Evolutionary conservation across 2,888 invertebrate species (phyloP).

Genomic region (Leucophenga montana): DNA sequence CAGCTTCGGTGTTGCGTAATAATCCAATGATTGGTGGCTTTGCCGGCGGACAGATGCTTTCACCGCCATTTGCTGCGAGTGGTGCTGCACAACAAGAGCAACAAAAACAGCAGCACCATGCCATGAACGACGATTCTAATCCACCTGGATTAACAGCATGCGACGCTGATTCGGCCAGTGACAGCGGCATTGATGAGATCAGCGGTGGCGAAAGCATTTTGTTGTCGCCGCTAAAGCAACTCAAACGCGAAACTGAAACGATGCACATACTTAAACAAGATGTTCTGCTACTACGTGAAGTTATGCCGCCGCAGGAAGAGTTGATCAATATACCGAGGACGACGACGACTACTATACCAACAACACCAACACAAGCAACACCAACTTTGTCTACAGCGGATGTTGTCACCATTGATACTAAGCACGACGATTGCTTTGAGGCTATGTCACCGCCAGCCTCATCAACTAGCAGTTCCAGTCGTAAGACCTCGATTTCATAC

Average conservation of each 20-base stretch:
- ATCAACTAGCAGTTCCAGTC: constrained; percentile 39
- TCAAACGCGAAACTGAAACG: constrained; percentile 22
- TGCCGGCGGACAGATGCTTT: constrained; percentile 57
- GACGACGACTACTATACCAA: constrained; percentile 29
- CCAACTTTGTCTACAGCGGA: constrained; percentile 21
- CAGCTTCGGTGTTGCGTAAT: constrained; percentile 60
- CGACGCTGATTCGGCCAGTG: constrained; percentile 66
- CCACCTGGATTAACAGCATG: constrained; percentile 63
- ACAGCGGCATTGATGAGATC: constrained; percentile 69
- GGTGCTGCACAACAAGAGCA: constrained; percentile 1
- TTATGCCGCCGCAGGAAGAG: constrained; percentile 25
- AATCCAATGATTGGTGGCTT: constrained; percentile 71
- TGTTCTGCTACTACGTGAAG: not conserved
- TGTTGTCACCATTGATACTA: constrained; percentile 6
- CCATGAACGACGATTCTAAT: constrained; percentile 58
- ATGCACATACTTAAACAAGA: too few relatives aligned
- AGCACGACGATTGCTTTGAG: constrained; percentile 32
- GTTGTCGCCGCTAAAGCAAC: constrained; percentile 36
- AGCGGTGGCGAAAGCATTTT: constrained; percentile 45
- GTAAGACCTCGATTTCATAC: constrained; percentile 61
- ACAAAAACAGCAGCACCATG: not conserved
- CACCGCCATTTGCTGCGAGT: constrained; percentile 55
- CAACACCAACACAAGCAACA: not conserved
- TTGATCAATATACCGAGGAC: not conserved
- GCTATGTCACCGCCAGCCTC: not conserved